phyloP scores from a whole-genome alignment of 2,888 invertebrate genomes.

The Drosophila birchii region DNA sequence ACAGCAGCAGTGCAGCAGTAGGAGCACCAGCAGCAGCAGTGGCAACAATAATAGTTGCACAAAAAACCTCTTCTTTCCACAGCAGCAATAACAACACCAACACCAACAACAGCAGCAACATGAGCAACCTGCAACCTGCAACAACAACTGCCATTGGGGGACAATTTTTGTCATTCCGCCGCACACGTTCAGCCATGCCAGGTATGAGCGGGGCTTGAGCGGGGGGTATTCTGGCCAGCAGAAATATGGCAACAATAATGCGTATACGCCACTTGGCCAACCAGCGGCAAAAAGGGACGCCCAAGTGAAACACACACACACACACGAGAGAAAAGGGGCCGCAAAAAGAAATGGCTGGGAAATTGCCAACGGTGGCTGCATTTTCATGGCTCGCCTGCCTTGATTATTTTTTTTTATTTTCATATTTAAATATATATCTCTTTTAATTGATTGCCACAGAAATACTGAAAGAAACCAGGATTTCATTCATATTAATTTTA shows the following conservation, averaged over 20 bases:
- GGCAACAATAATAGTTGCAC: background rate
- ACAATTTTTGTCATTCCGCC: slow-evolving; percentile 38
- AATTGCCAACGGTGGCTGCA: slow-evolving; percentile 34
- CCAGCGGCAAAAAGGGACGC: background rate
- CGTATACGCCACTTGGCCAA: slow-evolving; percentile 44
- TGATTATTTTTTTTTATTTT: slow-evolving; percentile 21
- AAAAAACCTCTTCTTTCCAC: background rate
- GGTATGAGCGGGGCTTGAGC: slow-evolving; percentile 5
- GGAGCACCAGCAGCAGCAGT: slow-evolving; percentile 12
- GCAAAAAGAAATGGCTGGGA: slow-evolving; percentile 18
- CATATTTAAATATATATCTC: slow-evolving; percentile 41
- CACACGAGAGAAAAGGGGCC: background rate
- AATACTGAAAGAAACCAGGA: background rate
- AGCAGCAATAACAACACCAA: slow-evolving; percentile 12
- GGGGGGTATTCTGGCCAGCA: background rate
- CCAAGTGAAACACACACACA: background rate
- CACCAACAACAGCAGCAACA: slow-evolving; percentile 12
- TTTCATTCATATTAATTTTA: background rate
- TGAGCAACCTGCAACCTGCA: slow-evolving; percentile 8
- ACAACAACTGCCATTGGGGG: slow-evolving; percentile 10
- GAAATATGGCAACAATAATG: slow-evolving; percentile 43
- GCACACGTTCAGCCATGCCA: slow-evolving; percentile 24
- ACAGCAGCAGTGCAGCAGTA: slow-evolving; percentile 6
- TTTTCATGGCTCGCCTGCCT: slow-evolving; percentile 34
- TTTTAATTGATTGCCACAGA: slow-evolving; percentile 35